Evolutionary conservation across 2,113 vertebrate genomes (phyloP).

Genomic region (Bungarus multicinctus): DNA sequence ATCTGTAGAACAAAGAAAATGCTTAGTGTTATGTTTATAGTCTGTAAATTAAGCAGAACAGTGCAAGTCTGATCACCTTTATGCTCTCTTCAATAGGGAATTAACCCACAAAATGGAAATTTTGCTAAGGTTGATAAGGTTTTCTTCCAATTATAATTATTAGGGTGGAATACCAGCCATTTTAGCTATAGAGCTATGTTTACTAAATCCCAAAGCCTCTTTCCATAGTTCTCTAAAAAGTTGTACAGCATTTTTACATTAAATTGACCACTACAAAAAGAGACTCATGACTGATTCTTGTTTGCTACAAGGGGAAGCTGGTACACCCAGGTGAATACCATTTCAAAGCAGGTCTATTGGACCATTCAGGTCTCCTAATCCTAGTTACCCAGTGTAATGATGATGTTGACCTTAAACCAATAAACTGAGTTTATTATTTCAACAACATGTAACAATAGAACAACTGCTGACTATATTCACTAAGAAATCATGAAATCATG

Average conservation of each 20-base stretch:
- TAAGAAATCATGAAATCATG: background rate
- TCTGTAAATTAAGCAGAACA: background rate
- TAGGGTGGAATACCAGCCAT: background rate
- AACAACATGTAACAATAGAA: background rate
- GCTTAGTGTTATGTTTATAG: background rate
- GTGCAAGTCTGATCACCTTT: background rate
- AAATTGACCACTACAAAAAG: background rate
- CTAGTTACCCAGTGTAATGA: background rate
- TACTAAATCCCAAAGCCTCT: background rate
- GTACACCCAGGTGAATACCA: too few relatives aligned
- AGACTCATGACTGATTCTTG: background rate
- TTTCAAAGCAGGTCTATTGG: background rate
- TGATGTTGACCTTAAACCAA: background rate
- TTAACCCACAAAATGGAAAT: background rate
- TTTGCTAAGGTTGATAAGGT: background rate
- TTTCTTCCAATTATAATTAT: background rate
- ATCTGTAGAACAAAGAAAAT: background rate
- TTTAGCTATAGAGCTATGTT: background rate
- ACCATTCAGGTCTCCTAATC: background rate
- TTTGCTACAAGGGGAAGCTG: background rate
- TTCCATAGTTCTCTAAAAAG: background rate
- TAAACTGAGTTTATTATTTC: background rate
- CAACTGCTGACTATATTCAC: background rate
- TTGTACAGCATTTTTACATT: background rate
- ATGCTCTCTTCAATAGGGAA: too few relatives aligned